A percentile compares a stretch with the other conserved stretches of the same genome.
Evolutionary conservation across 2,113 vertebrate genomes (phyloP).

Genomic region (Peromyscus leucopus): DNA sequence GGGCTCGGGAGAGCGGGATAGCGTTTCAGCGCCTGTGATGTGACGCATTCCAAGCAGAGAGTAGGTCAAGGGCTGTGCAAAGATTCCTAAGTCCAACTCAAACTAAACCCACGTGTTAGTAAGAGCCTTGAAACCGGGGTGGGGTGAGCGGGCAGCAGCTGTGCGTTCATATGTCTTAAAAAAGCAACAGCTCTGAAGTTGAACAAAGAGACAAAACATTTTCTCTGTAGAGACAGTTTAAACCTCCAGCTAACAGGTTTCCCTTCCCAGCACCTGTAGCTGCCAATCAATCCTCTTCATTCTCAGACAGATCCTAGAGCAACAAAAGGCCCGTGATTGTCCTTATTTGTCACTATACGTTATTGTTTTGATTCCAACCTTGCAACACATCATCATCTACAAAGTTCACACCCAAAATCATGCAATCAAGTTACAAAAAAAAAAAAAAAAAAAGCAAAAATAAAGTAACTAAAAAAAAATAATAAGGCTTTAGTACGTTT

Average conservation of each 20-base stretch:
- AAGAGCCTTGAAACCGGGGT: neutral
- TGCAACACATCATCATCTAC: too few relatives aligned
- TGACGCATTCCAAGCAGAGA: slow-evolving; percentile 48
- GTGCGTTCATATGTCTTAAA: neutral
- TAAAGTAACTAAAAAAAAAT: neutral
- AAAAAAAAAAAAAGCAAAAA: neutral
- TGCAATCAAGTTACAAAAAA: neutral
- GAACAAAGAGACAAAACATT: slow-evolving; percentile 37
- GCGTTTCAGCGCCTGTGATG: slow-evolving; percentile 80
- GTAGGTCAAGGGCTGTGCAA: slow-evolving; percentile 70
- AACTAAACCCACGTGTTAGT: slow-evolving; percentile 47
- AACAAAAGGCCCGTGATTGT: slow-evolving; percentile 24
- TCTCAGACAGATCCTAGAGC: slow-evolving; percentile 48
- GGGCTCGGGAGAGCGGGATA: slow-evolving; percentile 64
- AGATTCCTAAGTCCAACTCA: slow-evolving; percentile 63
- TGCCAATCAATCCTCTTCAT: slow-evolving; percentile 84
- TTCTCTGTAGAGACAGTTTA: slow-evolving; percentile 54
- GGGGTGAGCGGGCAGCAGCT: neutral
- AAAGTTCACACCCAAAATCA: neutral
- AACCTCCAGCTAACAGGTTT: slow-evolving; percentile 67
- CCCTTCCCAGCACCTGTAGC: slow-evolving; percentile 68
- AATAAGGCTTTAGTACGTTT: neutral
- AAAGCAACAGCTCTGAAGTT: neutral
- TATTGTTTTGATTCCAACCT: neutral
- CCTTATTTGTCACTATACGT: neutral